phyloP scores from a whole-genome alignment of 2,113 vertebrate genomes.

The Cryptomyrus ogoouensis region DNA sequence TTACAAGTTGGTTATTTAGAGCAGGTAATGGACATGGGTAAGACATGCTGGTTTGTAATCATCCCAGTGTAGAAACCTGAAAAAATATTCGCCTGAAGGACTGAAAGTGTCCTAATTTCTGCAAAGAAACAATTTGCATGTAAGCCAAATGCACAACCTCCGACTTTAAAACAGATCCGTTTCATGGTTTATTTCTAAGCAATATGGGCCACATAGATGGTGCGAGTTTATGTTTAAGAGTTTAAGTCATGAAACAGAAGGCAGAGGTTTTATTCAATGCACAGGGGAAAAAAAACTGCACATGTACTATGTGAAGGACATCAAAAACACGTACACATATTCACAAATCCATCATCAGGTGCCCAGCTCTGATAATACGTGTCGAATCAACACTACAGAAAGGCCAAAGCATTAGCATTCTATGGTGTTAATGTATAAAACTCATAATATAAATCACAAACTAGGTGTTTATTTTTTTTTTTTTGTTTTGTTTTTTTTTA shows the following conservation, averaged over 20 bases:
- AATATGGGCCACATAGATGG: neutral
- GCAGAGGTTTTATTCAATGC: conserved; percentile 41
- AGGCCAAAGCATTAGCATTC: conserved; percentile 20
- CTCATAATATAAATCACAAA: conserved; percentile 13
- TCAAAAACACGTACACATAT: conserved; percentile 38
- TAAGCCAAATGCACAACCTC: neutral
- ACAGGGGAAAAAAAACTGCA: conserved; percentile 34
- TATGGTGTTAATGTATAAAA: conserved; percentile 26
- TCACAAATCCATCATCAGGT: conserved; percentile 20
- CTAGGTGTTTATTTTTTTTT: neutral
- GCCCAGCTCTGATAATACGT: neutral
- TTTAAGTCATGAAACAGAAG: conserved; percentile 14
- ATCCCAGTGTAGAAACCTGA: neutral
- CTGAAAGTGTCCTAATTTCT: neutral
- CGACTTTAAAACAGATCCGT: neutral
- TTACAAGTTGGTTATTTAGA: neutral
- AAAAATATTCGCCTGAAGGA: neutral
- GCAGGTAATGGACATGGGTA: neutral
- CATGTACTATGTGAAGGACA: conserved; percentile 41
- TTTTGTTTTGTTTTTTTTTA: neutral
- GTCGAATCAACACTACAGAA: conserved; percentile 22
- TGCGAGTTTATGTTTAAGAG: neutral
- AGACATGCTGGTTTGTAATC: neutral
- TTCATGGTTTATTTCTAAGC: neutral
- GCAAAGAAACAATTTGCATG: neutral